Conservation (phyloP, 2,888 invertebrate species). For the Cartodere bifasciata region DNA sequence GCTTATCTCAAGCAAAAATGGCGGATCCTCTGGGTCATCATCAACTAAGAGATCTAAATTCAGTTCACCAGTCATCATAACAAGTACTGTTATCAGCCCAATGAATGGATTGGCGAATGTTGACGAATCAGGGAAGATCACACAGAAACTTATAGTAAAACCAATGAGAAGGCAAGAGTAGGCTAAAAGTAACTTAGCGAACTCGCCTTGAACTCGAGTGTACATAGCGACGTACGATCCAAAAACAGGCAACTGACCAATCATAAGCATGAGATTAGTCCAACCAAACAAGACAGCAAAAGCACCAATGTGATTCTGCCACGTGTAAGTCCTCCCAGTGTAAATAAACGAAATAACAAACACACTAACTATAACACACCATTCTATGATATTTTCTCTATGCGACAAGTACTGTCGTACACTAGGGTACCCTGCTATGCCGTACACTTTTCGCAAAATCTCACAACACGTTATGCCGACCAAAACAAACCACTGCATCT, state of each 20-base stretch:
- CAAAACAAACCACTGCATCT: slow-evolving; percentile 74
- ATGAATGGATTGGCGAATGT: slow-evolving; percentile 75
- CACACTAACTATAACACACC: slow-evolving; percentile 76
- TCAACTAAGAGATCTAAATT: slow-evolving; percentile 64
- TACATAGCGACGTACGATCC: slow-evolving; percentile 88
- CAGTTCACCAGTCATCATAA: slow-evolving; percentile 83
- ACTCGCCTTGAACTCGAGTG: slow-evolving; percentile 76
- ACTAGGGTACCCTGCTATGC: slow-evolving; percentile 69
- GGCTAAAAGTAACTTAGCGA: slow-evolving; percentile 73
- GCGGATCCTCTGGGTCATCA: slow-evolving; percentile 63
- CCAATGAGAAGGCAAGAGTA: slow-evolving; percentile 76
- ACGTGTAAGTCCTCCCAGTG: slow-evolving; percentile 61
- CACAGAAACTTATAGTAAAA: slow-evolving; percentile 79
- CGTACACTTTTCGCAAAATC: slow-evolving; percentile 67
- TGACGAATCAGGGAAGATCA: slow-evolving; percentile 71
- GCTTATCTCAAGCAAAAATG: slow-evolving; percentile 63
- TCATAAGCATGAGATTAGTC: slow-evolving; percentile 85
- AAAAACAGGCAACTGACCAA: slow-evolving; percentile 76
- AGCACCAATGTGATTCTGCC: slow-evolving; percentile 80
- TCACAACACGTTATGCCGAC: slow-evolving; percentile 69
- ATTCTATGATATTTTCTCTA: slow-evolving; percentile 76
- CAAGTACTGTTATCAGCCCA: slow-evolving; percentile 71
- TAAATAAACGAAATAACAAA: slow-evolving; percentile 74
- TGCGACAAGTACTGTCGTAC: slow-evolving; percentile 72
- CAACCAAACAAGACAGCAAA: slow-evolving; percentile 76